These are phyloP conservation scores for Characodon lateralis DNA, from an alignment of 2,797 vertebrate genomes.

Conservation along the genomic window DNA sequence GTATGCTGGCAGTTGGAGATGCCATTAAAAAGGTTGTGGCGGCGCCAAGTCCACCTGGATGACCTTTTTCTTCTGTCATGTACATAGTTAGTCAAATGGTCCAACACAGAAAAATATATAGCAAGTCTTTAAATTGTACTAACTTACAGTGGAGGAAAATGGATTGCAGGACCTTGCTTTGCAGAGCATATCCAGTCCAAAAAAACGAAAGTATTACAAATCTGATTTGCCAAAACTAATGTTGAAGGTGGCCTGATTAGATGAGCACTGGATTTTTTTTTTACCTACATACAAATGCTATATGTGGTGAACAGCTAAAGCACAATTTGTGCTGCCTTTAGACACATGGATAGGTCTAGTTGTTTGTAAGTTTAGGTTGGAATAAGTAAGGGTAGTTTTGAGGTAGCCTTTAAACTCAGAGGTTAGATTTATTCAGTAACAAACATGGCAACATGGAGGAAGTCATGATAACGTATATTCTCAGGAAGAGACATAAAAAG, in stretches of 20 bases:
- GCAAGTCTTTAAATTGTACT: slow-evolving; percentile 4
- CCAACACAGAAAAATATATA: slow-evolving; percentile 3
- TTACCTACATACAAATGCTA: background rate
- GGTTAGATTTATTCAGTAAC: background rate
- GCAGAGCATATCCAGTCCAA: background rate
- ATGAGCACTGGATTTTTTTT: background rate
- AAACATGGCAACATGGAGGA: background rate
- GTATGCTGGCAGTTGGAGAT: slow-evolving; percentile 19
- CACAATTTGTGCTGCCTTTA: background rate
- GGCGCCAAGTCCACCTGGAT: background rate
- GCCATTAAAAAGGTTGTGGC: slow-evolving; percentile 18
- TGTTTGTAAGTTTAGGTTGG: background rate
- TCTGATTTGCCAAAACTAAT: background rate
- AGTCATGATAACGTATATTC: background rate
- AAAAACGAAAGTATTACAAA: background rate
- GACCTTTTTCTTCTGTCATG: slow-evolving; percentile 16
- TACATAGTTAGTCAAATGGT: slow-evolving; percentile 13
- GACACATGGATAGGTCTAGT: background rate
- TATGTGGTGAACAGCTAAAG: background rate
- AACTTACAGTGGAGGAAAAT: background rate
- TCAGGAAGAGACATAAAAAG: background rate
- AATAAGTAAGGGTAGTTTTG: background rate
- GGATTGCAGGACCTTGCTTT: background rate
- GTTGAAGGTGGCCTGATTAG: background rate
- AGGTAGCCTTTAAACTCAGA: background rate